phyloP scores from a whole-genome alignment of 2,113 vertebrate genomes.

The Chloropsis cyanopogon region DNA sequence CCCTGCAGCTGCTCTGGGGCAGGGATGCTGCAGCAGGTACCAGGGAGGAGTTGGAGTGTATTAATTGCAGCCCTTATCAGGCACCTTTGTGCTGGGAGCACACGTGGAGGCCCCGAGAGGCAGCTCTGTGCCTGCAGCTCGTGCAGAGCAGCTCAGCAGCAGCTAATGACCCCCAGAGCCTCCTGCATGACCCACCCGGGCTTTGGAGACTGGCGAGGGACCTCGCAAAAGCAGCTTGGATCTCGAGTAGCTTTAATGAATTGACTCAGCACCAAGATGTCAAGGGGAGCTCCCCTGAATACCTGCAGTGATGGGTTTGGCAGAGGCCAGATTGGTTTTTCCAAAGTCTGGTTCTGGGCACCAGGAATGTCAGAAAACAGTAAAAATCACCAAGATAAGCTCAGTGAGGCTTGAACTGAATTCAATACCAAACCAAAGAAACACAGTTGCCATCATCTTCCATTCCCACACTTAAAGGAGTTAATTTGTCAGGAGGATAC shows the following conservation, averaged over 20 bases:
- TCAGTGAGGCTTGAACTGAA: neutral
- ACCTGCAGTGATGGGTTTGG: constrained; percentile 3
- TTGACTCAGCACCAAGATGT: neutral
- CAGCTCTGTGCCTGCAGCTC: constrained; percentile 35
- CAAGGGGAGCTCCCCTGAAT: neutral
- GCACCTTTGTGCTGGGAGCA: neutral
- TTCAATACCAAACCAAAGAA: neutral
- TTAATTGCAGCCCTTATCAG: neutral
- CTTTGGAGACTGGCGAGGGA: constrained; percentile 39
- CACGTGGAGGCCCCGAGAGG: neutral
- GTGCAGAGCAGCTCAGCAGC: constrained; percentile 54
- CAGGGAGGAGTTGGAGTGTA: neutral
- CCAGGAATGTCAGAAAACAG: neutral
- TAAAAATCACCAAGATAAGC: neutral
- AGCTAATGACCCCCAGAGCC: constrained; percentile 53
- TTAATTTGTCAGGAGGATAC: neutral
- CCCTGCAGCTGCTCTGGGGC: neutral
- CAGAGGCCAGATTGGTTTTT: neutral
- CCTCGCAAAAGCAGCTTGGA: constrained; percentile 18
- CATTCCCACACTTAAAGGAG: neutral
- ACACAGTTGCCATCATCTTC: neutral
- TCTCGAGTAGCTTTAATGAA: constrained; percentile 15
- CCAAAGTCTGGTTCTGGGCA: neutral
- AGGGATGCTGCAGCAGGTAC: neutral
- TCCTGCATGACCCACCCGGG: constrained; percentile 11